A percentile compares a stretch with the other conserved stretches of the same genome.
phyloP scores from a whole-genome alignment of 2,113 vertebrate genomes.

The Periophthalmodon schlosseri region DNA sequence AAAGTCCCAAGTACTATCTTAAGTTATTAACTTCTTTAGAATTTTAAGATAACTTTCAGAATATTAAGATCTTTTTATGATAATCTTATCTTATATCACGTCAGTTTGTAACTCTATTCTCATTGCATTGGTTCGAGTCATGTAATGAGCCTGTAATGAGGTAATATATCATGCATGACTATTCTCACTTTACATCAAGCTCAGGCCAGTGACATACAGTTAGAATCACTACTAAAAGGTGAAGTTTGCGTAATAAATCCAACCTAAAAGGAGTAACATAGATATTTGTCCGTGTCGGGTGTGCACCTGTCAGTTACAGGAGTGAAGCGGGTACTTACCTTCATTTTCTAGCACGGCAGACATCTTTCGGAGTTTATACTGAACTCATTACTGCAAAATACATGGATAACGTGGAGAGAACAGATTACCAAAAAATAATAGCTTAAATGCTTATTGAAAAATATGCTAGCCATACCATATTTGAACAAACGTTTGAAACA shows the following conservation, averaged over 20 bases:
- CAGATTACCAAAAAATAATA: not conserved
- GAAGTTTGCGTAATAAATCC: not conserved
- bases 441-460: not conserved
- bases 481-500: not conserved
- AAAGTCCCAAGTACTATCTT: no score
- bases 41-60: no score
- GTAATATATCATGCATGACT: constrained; percentile 68
- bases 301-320: no score
- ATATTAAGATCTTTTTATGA: no score
- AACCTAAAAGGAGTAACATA: no score
- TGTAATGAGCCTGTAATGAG: constrained; percentile 79
- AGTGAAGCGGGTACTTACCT: no score
- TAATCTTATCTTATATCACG: no score
- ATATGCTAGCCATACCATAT: not conserved
- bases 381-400: not conserved
- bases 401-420: not conserved
- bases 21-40: no score
- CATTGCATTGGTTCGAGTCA: constrained; percentile 56
- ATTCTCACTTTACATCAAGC: constrained; percentile 45
- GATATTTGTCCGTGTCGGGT: no score
- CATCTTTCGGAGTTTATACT: no score
- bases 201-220: not conserved
- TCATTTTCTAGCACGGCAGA: no score
- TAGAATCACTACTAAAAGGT: not conserved
- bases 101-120: constrained; percentile 26